These are phyloP conservation scores for Entosphenus tridentatus DNA, from an alignment of 2,113 vertebrate species.

Conservation along the genomic window DNA sequence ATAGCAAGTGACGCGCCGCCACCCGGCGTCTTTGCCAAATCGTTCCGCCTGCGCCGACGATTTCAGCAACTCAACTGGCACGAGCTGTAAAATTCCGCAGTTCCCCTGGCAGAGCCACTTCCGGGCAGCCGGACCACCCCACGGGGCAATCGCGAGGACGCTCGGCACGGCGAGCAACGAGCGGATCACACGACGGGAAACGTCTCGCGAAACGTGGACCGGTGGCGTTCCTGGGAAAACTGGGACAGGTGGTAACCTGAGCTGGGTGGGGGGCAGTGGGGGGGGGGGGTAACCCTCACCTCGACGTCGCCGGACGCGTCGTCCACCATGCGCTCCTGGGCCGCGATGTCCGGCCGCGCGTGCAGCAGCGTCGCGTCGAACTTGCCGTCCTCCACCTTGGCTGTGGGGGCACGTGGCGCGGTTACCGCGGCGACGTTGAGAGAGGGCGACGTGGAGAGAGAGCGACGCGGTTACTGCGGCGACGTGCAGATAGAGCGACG, in stretches of 20 bases:
- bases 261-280: neutral
- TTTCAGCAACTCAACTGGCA: too few species aligned
- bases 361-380: constrained; percentile 53
- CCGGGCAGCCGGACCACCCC: too few species aligned
- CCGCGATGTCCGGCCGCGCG: constrained; percentile 44
- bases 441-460: too few species aligned
- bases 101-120: too few species aligned
- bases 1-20: too few species aligned
- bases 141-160: neutral
- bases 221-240: neutral
- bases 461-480: too few species aligned
- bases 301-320: constrained; percentile 44
- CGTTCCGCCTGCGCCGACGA: too few species aligned
- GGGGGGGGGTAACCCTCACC: constrained; percentile 17
- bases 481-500: too few species aligned
- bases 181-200: too few species aligned
- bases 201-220: neutral
- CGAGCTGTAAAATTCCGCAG: too few species aligned
- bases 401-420: constrained; percentile 16
- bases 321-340: constrained; percentile 56
- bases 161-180: neutral
- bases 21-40: too few species aligned
- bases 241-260: neutral
- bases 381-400: constrained; percentile 53
- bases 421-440: too few species aligned